Evolutionary conservation across 2,113 vertebrate species (phyloP).

Genomic region (Danionella cerebrum): DNA sequence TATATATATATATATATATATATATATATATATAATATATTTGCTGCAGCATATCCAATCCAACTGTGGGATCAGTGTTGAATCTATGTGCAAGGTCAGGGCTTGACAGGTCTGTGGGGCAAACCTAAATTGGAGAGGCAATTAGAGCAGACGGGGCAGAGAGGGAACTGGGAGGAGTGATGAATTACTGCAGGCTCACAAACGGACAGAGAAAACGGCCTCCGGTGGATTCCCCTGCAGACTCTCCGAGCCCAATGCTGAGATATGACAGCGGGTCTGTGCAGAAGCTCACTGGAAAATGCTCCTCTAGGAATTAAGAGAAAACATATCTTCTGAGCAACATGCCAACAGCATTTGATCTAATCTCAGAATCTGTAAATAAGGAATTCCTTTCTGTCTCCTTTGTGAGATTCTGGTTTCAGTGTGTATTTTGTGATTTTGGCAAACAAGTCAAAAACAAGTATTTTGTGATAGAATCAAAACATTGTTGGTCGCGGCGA

Average conservation of each 20-base stretch:
- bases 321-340: background rate
- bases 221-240: constrained; percentile 25
- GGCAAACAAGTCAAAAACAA: no score
- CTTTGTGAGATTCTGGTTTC: no score
- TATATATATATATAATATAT: no score
- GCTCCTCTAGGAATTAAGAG: constrained; percentile 9
- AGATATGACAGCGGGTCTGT: constrained; percentile 37
- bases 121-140: constrained; percentile 40
- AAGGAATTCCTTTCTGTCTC: no score
- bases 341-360: background rate
- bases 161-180: constrained; percentile 42
- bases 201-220: constrained; percentile 40
- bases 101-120: constrained; percentile 28
- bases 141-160: constrained; percentile 43
- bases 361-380: background rate
- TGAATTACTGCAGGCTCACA: constrained; percentile 45
- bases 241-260: constrained; percentile 18
- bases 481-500: no score
- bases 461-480: no score
- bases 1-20: no score
- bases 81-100: constrained; percentile 33
- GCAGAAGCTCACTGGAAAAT: constrained; percentile 10
- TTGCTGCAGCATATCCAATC: no score
- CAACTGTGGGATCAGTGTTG: constrained; percentile 33
- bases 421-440: no score